Evolutionary conservation across 2,797 vertebrate species (phyloP).

Genomic region (Manis crassicaudata): DNA sequence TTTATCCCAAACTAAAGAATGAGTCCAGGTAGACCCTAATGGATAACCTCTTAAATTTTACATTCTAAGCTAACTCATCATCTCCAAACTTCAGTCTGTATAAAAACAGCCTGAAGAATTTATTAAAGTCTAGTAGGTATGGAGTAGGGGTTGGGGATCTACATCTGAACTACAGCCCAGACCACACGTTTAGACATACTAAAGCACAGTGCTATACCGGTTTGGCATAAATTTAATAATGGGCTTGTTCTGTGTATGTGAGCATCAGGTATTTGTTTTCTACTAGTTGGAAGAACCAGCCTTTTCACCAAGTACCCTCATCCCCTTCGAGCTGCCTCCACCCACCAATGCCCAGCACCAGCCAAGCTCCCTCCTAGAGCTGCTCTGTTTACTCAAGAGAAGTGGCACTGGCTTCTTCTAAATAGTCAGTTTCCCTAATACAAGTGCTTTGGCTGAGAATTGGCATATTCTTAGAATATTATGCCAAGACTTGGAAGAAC

Average conservation of each 20-base stretch:
- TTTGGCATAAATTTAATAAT: background rate
- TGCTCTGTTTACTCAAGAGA: background rate
- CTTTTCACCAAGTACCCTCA: background rate
- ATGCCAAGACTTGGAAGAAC: conserved; percentile 34
- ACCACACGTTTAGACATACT: background rate
- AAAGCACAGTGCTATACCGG: background rate
- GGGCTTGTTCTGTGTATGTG: background rate
- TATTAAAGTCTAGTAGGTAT: background rate
- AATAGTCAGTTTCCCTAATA: conserved; percentile 53
- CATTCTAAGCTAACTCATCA: background rate
- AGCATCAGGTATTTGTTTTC: background rate
- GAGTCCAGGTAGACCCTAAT: background rate
- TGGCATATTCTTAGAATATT: background rate
- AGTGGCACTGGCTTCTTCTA: background rate
- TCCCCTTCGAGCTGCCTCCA: background rate
- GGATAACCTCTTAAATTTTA: background rate
- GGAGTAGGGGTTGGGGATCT: background rate
- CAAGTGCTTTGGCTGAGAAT: background rate
- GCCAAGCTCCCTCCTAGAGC: background rate
- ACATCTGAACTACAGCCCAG: background rate
- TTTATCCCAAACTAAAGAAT: background rate
- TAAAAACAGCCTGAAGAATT: background rate
- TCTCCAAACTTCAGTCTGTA: background rate
- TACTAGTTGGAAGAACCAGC: background rate
- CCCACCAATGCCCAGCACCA: background rate